These are phyloP conservation scores for Drosophila mimica DNA, from an alignment of 2,888 invertebrate genomes.

Conservation along the genomic window DNA sequence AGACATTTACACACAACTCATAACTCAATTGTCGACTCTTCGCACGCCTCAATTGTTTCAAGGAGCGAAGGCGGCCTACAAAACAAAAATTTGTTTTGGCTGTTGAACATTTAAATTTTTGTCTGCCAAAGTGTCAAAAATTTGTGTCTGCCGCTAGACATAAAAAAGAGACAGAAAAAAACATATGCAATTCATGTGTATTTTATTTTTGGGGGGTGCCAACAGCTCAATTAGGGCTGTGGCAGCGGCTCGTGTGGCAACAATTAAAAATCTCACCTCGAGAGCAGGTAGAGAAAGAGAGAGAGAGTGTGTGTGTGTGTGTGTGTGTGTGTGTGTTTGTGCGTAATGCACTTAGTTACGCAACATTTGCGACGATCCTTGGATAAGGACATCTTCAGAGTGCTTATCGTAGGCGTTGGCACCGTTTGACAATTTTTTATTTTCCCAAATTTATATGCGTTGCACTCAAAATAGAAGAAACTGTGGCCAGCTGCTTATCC, in stretches of 20 bases:
- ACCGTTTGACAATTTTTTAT: slow-evolving; percentile 68
- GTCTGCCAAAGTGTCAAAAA: slow-evolving; percentile 69
- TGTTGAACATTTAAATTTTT: slow-evolving; percentile 51
- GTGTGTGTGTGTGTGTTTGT: slow-evolving; percentile 13
- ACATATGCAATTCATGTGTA: slow-evolving; percentile 41
- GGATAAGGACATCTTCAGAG: slow-evolving; percentile 51
- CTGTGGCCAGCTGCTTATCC: slow-evolving; percentile 59
- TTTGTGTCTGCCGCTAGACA: slow-evolving; percentile 45
- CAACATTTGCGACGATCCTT: slow-evolving; percentile 69
- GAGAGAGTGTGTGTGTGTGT: slow-evolving; percentile 13
- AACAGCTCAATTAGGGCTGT: slow-evolving; percentile 68
- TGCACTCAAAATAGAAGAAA: slow-evolving; percentile 21
- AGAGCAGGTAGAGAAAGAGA: slow-evolving; percentile 25
- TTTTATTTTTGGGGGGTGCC: slow-evolving; percentile 34
- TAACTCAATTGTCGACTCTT: slow-evolving; percentile 59
- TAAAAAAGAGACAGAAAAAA: slow-evolving; percentile 3
- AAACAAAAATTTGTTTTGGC: slow-evolving; percentile 29
- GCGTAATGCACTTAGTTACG: slow-evolving; percentile 73
- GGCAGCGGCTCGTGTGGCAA: slow-evolving; percentile 43
- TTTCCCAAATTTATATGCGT: slow-evolving; percentile 70
- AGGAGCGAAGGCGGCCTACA: background rate
- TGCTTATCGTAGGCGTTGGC: slow-evolving; percentile 40
- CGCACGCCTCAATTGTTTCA: slow-evolving; percentile 65
- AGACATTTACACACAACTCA: slow-evolving; percentile 56
- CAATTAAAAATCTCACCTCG: slow-evolving; percentile 71